Evolutionary conservation across 1,140 invertebrate species (phyloP).

Genomic region (Dendroctonus ponderosae): DNA sequence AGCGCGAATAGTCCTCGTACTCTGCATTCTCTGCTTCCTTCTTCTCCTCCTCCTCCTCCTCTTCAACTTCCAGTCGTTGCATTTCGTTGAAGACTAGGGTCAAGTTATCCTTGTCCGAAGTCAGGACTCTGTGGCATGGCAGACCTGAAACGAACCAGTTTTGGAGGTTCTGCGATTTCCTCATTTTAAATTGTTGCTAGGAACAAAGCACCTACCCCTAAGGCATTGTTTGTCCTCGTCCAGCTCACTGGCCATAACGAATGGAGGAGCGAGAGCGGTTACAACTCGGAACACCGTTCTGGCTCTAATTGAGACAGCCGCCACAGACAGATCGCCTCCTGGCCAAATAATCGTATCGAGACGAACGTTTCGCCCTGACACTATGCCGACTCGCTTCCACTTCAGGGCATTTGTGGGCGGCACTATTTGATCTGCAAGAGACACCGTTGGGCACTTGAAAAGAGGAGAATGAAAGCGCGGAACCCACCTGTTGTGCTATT

Average conservation of each 20-base stretch:
- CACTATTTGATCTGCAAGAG: conserved; percentile 23
- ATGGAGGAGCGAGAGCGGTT: conserved; percentile 82
- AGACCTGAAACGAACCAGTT: conserved; percentile 49
- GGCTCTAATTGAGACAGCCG: conserved; percentile 64
- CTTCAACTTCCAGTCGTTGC: conserved; percentile 56
- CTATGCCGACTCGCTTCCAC: conserved; percentile 76
- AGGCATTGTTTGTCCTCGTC: conserved; percentile 75
- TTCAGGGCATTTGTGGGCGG: conserved; percentile 33
- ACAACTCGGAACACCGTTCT: conserved; percentile 77
- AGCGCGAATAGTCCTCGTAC: conserved; percentile 36
- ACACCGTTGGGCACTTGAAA: too few species aligned
- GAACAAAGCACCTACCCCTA: conserved; percentile 52
- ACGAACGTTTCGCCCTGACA: conserved; percentile 69
- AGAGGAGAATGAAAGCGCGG: too few species aligned
- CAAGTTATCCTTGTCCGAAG: conserved; percentile 67
- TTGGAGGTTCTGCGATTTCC: too few species aligned
- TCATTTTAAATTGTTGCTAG: neutral
- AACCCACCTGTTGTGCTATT: conserved; percentile 41
- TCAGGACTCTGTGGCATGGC: conserved; percentile 68
- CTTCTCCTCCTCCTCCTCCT: conserved; percentile 50
- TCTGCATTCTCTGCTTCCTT: conserved; percentile 10
- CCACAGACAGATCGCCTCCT: conserved; percentile 73
- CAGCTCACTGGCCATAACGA: conserved; percentile 76
- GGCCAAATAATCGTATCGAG: conserved; percentile 87
- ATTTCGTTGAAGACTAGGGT: conserved; percentile 69